A percentile compares a stretch with the other conserved stretches of the same genome.
Conservation (phyloP, 1,140 invertebrate genomes). For the Anastrepha obliqua region DNA sequence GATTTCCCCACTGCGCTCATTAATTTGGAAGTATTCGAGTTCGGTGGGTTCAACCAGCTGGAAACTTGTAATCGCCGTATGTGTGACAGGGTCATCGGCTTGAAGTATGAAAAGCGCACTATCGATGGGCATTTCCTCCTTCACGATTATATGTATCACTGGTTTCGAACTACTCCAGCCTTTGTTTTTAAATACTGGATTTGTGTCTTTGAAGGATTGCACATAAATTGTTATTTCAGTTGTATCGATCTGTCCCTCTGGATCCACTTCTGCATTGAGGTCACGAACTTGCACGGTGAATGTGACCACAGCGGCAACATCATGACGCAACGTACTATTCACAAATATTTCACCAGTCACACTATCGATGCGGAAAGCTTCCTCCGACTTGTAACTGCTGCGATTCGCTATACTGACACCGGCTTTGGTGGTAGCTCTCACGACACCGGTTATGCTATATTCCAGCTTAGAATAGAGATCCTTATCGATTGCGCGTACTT, state of each 20-base stretch:
- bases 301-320: constrained; percentile 86
- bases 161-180: constrained; percentile 82
- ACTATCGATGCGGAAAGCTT: constrained; percentile 83
- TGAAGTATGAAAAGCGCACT: constrained; percentile 84
- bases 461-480: constrained; percentile 82
- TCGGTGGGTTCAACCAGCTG: constrained; percentile 74
- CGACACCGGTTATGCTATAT: constrained; percentile 82
- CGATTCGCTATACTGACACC: constrained; percentile 81
- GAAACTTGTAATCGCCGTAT: constrained; percentile 79
- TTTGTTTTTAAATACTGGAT: constrained; percentile 84
- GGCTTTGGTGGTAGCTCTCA: constrained; percentile 84
- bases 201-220: constrained; percentile 86
- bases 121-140: constrained; percentile 87
- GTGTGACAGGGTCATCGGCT: constrained; percentile 83
- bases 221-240: constrained; percentile 87
- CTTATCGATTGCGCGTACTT: constrained; percentile 81
- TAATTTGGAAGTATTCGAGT: constrained; percentile 76
- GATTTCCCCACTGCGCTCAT: constrained; percentile 82
- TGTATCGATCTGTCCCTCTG: constrained; percentile 80
- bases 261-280: constrained; percentile 81
- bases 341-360: constrained; percentile 83
- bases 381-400: constrained; percentile 80
- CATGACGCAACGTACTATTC: constrained; percentile 83
- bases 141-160: constrained; percentile 80
- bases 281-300: constrained; percentile 85